Conservation (phyloP, 2,888 invertebrate species). For the Yponomeuta sedellus region DNA sequence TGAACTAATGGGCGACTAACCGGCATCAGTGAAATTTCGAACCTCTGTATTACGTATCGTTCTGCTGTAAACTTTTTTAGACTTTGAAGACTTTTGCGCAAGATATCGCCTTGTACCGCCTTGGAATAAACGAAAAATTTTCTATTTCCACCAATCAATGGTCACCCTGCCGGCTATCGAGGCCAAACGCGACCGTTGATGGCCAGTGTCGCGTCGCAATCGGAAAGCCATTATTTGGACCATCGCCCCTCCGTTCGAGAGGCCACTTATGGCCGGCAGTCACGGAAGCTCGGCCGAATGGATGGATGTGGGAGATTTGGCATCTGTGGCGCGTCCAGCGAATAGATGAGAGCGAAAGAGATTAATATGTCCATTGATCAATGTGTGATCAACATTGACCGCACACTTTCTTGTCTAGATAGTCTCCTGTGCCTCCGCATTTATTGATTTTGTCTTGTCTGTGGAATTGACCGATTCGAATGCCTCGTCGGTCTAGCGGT, state of each 20-base stretch:
- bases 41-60: too few species aligned
- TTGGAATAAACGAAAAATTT: neutral
- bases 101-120: too few species aligned
- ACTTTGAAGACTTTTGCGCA: too few species aligned
- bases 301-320: neutral
- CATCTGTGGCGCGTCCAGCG: neutral
- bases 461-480: too few species aligned
- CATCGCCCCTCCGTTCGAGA: slow-evolving; percentile 23
- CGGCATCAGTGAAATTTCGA: too few species aligned
- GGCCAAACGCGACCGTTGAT: slow-evolving; percentile 26
- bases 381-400: too few species aligned
- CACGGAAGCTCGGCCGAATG: slow-evolving; percentile 26
- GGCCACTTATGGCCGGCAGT: slow-evolving; percentile 33
- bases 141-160: slow-evolving; percentile 12
- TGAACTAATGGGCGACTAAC: too few species aligned
- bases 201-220: slow-evolving; percentile 33
- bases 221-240: slow-evolving; percentile 53
- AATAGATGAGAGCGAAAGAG: neutral
- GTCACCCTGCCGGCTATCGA: slow-evolving; percentile 18
- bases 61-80: too few species aligned
- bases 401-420: too few species aligned
- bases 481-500: too few species aligned
- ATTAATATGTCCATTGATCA: neutral
- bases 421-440: too few species aligned
- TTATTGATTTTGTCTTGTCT: too few species aligned